phyloP scores from a whole-genome alignment of 2,888 invertebrate genomes.

The Latrodectus elegans region DNA sequence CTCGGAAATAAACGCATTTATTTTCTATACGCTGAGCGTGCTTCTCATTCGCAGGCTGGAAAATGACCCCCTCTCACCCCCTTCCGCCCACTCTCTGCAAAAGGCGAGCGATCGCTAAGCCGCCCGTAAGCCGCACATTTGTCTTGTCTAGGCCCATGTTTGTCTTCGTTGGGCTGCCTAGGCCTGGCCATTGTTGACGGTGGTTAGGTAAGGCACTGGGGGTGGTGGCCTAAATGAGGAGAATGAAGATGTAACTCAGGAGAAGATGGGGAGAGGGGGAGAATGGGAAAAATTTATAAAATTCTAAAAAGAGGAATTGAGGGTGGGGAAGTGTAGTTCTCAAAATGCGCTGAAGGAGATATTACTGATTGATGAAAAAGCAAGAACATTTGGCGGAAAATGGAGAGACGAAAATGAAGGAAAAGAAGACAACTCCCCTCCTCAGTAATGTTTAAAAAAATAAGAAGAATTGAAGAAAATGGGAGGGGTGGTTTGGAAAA shows the following conservation, averaged over 20 bases:
- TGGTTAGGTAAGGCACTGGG: constrained; percentile 54
- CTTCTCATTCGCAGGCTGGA: constrained; percentile 59
- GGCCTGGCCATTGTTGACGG: constrained; percentile 64
- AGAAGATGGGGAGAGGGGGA: neutral
- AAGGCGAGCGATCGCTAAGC: constrained; percentile 62
- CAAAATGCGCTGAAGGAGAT: constrained; percentile 65
- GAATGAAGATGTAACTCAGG: constrained; percentile 49
- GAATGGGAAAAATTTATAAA: constrained; percentile 6
- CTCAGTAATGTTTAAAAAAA: constrained; percentile 26
- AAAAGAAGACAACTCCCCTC: constrained; percentile 38
- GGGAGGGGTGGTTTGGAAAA: neutral
- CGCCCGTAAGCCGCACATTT: constrained; percentile 69
- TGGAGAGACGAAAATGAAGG: constrained; percentile 62
- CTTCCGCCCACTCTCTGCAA: constrained; percentile 5
- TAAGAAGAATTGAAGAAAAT: constrained; percentile 14
- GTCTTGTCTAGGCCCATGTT: constrained; percentile 66
- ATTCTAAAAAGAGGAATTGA: constrained; percentile 19
- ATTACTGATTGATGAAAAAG: constrained; percentile 69
- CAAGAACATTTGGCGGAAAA: constrained; percentile 64
- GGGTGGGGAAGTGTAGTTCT: constrained; percentile 25
- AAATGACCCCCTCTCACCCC: constrained; percentile 42
- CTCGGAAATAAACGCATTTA: constrained; percentile 70
- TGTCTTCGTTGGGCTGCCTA: constrained; percentile 50
- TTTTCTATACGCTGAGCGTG: constrained; percentile 62
- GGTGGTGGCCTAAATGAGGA: constrained; percentile 52